phyloP scores from a whole-genome alignment of 2,888 invertebrate species.

The Pachydiplax longipennis region DNA sequence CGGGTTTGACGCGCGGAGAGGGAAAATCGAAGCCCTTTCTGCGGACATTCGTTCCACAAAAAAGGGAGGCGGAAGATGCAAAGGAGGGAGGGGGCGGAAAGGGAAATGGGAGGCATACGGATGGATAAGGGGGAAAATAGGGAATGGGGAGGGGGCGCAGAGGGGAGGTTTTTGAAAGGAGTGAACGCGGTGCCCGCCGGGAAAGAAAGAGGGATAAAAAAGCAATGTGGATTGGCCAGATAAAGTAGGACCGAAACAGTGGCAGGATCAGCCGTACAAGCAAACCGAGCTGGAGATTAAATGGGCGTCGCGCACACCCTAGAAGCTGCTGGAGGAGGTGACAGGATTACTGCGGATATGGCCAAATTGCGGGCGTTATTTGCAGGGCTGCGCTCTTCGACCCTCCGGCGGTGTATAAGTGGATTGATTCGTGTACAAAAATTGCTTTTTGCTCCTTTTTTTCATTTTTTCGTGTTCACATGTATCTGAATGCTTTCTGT shows the following conservation, averaged over 20 bases:
- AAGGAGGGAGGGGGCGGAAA: background rate
- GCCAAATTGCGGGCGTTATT: no score
- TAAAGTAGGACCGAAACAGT: background rate
- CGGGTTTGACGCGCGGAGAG: background rate
- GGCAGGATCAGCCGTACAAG: background rate
- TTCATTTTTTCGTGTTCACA: no score
- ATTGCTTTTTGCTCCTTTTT: no score
- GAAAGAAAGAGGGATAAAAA: background rate
- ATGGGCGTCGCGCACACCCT: no score
- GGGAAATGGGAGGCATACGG: background rate
- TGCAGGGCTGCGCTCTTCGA: no score
- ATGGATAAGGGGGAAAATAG: background rate
- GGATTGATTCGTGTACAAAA: no score
- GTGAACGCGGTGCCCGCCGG: background rate
- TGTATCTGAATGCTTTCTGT: no score
- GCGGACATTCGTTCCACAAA: background rate
- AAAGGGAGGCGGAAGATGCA: background rate
- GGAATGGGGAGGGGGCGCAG: background rate
- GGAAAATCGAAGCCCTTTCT: background rate
- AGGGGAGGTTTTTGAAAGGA: background rate
- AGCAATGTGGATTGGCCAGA: no score
- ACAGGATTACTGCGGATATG: no score
- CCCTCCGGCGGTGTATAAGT: no score
- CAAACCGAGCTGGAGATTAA: background rate
- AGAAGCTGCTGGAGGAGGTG: no score